phyloP scores from a whole-genome alignment of 2,888 invertebrate genomes.

The Eurytoma californica region DNA sequence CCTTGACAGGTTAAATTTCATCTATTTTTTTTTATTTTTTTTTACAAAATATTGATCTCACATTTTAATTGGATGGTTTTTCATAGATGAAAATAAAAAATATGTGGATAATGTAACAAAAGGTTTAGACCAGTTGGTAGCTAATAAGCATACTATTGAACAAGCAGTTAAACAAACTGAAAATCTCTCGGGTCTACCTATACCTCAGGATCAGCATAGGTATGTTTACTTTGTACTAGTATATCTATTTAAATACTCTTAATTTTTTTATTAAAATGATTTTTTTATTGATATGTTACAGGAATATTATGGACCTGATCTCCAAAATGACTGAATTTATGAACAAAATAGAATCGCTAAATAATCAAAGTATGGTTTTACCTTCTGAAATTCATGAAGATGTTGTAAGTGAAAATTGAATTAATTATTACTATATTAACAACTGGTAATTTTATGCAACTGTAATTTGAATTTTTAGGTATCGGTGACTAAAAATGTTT shows the following conservation, averaged over 20 bases:
- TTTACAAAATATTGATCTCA: background rate
- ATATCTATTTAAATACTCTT: background rate
- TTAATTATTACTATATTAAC: no score
- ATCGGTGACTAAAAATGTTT: constrained; percentile 10
- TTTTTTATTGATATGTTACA: constrained; percentile 43
- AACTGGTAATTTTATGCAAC: no score
- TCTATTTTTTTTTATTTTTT: background rate
- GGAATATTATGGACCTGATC: constrained; percentile 61
- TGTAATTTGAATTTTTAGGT: constrained; percentile 26
- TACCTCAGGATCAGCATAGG: constrained; percentile 64
- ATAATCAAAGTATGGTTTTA: constrained; percentile 19
- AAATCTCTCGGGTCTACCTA: constrained; percentile 61
- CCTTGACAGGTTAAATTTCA: background rate
- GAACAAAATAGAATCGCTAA: constrained; percentile 53
- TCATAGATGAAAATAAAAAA: constrained; percentile 55
- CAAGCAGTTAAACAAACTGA: constrained; percentile 62
- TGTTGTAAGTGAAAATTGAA: constrained; percentile 33
- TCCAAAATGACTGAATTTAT: constrained; percentile 60
- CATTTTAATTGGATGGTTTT: background rate
- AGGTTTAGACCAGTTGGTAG: constrained; percentile 60
- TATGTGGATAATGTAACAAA: constrained; percentile 59
- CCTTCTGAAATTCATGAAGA: constrained; percentile 45
- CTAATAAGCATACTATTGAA: constrained; percentile 62
- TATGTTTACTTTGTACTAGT: constrained; percentile 46
- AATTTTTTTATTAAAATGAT: background rate